A percentile compares a stretch with the other conserved stretches of the same genome.
Evolutionary conservation across 2,797 vertebrate species (phyloP).

Genomic region (Tarsius wallacei): DNA sequence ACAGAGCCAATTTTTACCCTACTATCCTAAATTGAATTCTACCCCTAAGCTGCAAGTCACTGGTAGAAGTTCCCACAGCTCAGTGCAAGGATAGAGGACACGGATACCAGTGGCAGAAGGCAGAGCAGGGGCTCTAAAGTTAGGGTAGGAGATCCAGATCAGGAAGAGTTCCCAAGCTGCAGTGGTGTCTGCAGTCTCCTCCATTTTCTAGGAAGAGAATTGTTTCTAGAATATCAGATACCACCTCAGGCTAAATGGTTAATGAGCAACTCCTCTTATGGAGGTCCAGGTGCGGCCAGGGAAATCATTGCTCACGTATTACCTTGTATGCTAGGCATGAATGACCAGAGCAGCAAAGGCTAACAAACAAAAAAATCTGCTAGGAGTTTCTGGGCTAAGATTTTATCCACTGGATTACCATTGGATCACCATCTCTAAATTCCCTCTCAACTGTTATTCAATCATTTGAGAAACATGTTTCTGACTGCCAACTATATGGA

Average conservation of each 20-base stretch:
- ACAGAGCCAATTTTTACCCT: slow-evolving; percentile 32
- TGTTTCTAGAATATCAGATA: background rate
- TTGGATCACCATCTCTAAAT: background rate
- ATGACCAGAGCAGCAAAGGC: background rate
- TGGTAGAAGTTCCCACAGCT: background rate
- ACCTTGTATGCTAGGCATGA: background rate
- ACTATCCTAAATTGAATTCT: background rate
- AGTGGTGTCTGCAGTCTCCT: background rate
- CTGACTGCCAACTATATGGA: background rate
- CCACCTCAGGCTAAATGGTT: background rate
- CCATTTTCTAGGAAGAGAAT: background rate
- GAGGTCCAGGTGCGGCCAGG: background rate
- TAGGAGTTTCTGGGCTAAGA: background rate
- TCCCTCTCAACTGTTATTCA: background rate
- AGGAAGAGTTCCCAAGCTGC: background rate
- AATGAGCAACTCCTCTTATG: background rate
- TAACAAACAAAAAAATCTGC: slow-evolving; percentile 27
- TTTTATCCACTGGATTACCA: slow-evolving; percentile 24
- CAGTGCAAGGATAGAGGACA: background rate
- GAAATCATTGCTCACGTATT: background rate
- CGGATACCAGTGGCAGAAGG: background rate
- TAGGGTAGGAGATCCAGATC: background rate
- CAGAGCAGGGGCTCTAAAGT: background rate
- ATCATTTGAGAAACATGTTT: slow-evolving; percentile 4
- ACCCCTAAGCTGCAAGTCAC: background rate